Percentiles rank a stretch among this genome's conserved stretches.
Conservation (phyloP, 2,113 vertebrate species). For the Phycodurus eques region DNA sequence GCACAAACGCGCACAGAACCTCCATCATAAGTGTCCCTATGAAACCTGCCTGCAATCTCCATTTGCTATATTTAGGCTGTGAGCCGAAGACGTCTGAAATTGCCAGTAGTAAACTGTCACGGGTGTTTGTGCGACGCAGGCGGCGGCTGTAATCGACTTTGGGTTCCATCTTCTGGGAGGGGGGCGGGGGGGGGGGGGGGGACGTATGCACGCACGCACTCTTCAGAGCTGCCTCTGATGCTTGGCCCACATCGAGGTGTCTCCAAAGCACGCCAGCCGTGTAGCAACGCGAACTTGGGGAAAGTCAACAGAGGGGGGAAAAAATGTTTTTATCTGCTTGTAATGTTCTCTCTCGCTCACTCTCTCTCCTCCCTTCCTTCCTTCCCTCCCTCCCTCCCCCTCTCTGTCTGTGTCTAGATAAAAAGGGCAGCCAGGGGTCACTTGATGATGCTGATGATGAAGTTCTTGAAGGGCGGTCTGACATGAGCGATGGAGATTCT, state of each 20-base stretch:
- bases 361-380: conserved; percentile 5
- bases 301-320: conserved; percentile 7
- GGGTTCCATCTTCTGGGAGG: conserved; percentile 60
- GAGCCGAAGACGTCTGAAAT: conserved; percentile 69
- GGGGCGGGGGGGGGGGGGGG: conserved; percentile 7
- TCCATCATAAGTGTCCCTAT: conserved; percentile 45
- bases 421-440: conserved; percentile 36
- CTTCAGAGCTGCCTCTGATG: conserved; percentile 63
- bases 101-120: conserved; percentile 69
- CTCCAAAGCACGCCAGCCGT: conserved; percentile 56
- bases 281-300: conserved; percentile 33
- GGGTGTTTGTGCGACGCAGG: conserved; percentile 63
- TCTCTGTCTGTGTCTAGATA: conserved; percentile 37
- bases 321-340: conserved; percentile 11
- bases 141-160: conserved; percentile 67
- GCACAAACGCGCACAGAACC: conserved; percentile 13
- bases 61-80: conserved; percentile 70
- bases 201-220: conserved; percentile 36
- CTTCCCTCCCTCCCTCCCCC: neutral
- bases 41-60: conserved; percentile 66
- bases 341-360: conserved; percentile 18
- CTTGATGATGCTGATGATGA: conserved; percentile 60
- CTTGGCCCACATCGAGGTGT: conserved; percentile 65
- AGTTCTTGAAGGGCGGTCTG: conserved; percentile 61
- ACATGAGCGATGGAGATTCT: conserved; percentile 60